These are phyloP conservation scores for Capromys pilorides DNA, from an alignment of 2,797 vertebrate species.

Conservation along the genomic window DNA sequence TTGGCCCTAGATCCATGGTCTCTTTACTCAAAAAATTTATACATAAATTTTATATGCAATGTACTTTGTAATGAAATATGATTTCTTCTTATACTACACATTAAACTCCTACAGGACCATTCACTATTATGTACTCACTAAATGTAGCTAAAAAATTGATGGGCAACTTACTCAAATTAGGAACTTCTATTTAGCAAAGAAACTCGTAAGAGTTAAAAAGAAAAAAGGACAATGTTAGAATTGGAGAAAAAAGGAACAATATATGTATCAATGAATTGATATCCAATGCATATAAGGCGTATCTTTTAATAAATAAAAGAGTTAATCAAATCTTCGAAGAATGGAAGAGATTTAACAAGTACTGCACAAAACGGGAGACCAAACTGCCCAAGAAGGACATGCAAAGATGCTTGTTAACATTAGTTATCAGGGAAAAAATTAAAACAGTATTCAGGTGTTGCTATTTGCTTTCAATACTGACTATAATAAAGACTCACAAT, in stretches of 20 bases:
- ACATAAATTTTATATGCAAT: neutral
- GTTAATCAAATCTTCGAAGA: constrained; percentile 5
- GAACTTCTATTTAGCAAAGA: neutral
- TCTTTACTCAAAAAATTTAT: constrained; percentile 3
- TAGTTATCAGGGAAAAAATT: neutral
- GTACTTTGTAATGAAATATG: constrained; percentile 1
- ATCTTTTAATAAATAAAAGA: neutral
- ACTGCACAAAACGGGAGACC: neutral
- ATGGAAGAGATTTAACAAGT: neutral
- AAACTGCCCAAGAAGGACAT: neutral
- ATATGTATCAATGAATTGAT: neutral
- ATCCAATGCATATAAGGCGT: neutral
- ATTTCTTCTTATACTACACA: neutral
- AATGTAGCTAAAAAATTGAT: neutral
- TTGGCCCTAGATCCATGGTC: neutral
- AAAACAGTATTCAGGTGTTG: neutral
- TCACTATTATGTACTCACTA: constrained; percentile 10
- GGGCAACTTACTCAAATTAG: neutral
- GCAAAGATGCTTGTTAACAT: neutral
- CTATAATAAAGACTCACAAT: neutral
- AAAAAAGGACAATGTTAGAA: neutral
- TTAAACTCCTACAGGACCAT: neutral
- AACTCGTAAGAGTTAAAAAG: neutral
- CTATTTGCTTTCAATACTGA: neutral
- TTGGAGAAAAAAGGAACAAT: neutral